Evolutionary conservation across 2,797 vertebrate genomes (phyloP).

Genomic region (Acipenser transmontanus): DNA sequence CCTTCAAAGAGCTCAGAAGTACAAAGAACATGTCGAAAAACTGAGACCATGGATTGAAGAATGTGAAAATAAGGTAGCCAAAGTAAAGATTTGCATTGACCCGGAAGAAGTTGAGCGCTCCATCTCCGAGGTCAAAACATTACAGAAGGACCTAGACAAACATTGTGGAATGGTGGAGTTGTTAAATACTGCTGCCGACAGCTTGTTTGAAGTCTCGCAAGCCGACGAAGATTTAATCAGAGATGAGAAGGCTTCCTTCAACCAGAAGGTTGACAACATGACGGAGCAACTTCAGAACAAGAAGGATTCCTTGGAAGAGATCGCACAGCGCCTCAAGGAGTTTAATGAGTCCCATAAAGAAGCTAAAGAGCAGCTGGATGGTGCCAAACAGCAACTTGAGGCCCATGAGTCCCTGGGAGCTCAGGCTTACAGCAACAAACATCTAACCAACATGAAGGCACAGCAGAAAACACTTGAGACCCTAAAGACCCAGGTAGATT

Average conservation of each 20-base stretch:
- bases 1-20: slow-evolving; percentile 75
- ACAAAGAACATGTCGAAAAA: slow-evolving; percentile 71
- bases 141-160: slow-evolving; percentile 89
- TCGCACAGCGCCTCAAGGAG: slow-evolving; percentile 77
- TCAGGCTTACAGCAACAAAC: slow-evolving; percentile 83
- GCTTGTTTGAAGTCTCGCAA: slow-evolving; percentile 73
- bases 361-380: slow-evolving; percentile 68
- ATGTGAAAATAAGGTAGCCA: slow-evolving; percentile 60
- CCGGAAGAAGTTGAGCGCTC: slow-evolving; percentile 65
- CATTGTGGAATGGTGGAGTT: slow-evolving; percentile 78
- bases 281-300: slow-evolving; percentile 74
- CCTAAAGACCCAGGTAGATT: slow-evolving; percentile 70
- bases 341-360: slow-evolving; percentile 80
- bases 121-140: slow-evolving; percentile 67
- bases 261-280: slow-evolving; percentile 67
- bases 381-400: slow-evolving; percentile 75
- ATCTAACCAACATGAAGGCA: slow-evolving; percentile 81
- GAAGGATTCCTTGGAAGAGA: slow-evolving; percentile 76
- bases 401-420: slow-evolving; percentile 67
- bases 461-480: slow-evolving; percentile 82
- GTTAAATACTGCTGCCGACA: slow-evolving; percentile 70
- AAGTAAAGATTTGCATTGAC: slow-evolving; percentile 64
- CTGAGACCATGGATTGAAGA: slow-evolving; percentile 78
- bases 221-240: slow-evolving; percentile 67
- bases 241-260: slow-evolving; percentile 63